Percentiles rank a stretch among this genome's conserved stretches.
phyloP scores from a whole-genome alignment of 1,140 invertebrate genomes.

The Trichonephila inaurata region DNA sequence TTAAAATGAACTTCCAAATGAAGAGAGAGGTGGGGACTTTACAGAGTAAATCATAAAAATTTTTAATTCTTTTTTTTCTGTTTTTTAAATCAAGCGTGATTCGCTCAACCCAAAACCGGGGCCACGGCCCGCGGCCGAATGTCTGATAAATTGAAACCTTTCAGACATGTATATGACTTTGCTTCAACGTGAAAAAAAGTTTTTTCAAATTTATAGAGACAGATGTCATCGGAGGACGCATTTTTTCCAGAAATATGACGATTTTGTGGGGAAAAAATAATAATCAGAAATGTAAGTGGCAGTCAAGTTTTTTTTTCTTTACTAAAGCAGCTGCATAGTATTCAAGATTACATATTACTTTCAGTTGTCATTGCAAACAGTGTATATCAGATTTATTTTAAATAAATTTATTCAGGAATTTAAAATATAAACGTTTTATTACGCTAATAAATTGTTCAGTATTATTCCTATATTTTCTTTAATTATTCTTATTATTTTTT shows the following conservation, averaged over 20 bases:
- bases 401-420: too few species aligned
- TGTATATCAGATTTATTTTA: too few species aligned
- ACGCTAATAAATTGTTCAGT: too few species aligned
- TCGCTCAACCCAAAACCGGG: too few species aligned
- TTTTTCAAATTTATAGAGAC: neutral
- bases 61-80: neutral
- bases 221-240: neutral
- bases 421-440: too few species aligned
- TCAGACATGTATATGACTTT: slow-evolving; percentile 19
- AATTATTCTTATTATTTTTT: too few species aligned
- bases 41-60: neutral
- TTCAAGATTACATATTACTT: neutral
- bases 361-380: neutral
- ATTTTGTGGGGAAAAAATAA: neutral
- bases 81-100: neutral
- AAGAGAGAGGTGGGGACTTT: neutral
- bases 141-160: slow-evolving; percentile 23
- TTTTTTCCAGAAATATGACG: neutral
- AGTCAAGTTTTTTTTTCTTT: neutral
- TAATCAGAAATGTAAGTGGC: neutral
- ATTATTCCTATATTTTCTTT: too few species aligned
- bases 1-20: neutral
- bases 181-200: neutral
- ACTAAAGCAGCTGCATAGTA: neutral
- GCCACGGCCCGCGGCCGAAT: too few species aligned